Conservation (phyloP, 2,113 vertebrate species). For the Acanthochromis polyacanthus region DNA sequence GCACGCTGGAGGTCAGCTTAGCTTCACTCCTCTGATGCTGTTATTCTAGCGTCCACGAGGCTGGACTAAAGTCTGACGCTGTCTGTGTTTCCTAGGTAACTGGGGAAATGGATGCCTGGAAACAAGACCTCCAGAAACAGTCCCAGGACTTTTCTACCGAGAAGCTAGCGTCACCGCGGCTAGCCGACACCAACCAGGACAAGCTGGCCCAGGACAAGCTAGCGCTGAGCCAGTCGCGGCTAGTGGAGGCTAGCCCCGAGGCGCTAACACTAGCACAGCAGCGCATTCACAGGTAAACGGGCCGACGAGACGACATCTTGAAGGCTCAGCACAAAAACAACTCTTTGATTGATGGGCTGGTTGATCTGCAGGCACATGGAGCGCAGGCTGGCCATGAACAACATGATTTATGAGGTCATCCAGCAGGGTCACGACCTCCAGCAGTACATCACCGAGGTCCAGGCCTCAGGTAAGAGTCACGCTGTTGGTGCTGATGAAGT, state of each 20-base stretch:
- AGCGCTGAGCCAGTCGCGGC: constrained; percentile 62
- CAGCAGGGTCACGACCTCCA: constrained; percentile 98
- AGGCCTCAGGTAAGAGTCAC: constrained; percentile 90
- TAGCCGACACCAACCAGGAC: constrained; percentile 77
- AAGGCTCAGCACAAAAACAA: background rate
- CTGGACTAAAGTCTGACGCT: background rate
- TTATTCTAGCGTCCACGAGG: background rate
- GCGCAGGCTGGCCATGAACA: constrained; percentile 96
- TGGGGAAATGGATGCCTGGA: constrained; percentile 97
- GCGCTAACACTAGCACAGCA: constrained; percentile 89
- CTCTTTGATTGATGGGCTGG: background rate
- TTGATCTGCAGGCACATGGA: constrained; percentile 89
- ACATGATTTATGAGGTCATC: constrained; percentile 98
- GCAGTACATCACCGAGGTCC: constrained; percentile 97
- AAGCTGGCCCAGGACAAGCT: constrained; percentile 72
- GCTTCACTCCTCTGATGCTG: background rate
- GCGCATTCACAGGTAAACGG: constrained; percentile 86
- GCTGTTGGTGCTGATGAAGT: too few relatives aligned
- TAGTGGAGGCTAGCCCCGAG: constrained; percentile 72
- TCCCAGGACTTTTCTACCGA: constrained; percentile 95
- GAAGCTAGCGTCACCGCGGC: constrained; percentile 89
- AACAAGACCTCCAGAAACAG: constrained; percentile 95
- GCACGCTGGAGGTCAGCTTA: constrained; percentile 73
- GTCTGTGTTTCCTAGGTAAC: constrained; percentile 87
- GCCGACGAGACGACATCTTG: background rate